Percentiles rank a stretch among this genome's conserved stretches.
Evolutionary conservation across 1,140 invertebrate species (phyloP).

Genomic region (Solenopsis fugax): DNA sequence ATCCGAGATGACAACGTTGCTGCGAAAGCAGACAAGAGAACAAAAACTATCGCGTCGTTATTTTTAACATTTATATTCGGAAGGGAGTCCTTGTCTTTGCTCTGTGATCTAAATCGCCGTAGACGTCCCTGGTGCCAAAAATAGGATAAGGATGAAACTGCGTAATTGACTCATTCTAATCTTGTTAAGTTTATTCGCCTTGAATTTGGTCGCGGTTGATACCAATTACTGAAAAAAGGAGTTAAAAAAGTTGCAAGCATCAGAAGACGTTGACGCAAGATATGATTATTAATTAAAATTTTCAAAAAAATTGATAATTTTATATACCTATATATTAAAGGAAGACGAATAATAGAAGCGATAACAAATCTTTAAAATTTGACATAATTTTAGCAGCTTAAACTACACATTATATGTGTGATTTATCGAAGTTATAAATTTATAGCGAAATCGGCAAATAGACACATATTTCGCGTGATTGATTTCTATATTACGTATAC

Average conservation of each 20-base stretch:
- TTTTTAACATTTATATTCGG: constrained; percentile 60
- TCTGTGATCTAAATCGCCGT: constrained; percentile 12
- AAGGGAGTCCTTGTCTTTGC: constrained; percentile 22
- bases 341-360: background rate
- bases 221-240: background rate
- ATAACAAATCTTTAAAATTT: background rate
- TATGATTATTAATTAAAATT: background rate
- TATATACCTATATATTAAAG: background rate
- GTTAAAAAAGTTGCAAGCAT: background rate
- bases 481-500: constrained; percentile 44
- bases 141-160: constrained; percentile 69
- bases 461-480: constrained; percentile 13
- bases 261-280: background rate
- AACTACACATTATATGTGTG: background rate
- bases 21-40: constrained; percentile 1
- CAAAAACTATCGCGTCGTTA: constrained; percentile 42
- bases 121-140: constrained; percentile 63
- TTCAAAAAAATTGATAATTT: background rate
- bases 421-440: background rate
- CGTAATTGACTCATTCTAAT: constrained; percentile 78
- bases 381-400: background rate
- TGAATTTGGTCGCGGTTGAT: constrained; percentile 72
- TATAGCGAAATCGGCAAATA: background rate
- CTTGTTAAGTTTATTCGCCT: constrained; percentile 74
- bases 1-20: background rate